Conservation (phyloP, 2,888 invertebrate genomes). For the Galerucella pusilla region DNA sequence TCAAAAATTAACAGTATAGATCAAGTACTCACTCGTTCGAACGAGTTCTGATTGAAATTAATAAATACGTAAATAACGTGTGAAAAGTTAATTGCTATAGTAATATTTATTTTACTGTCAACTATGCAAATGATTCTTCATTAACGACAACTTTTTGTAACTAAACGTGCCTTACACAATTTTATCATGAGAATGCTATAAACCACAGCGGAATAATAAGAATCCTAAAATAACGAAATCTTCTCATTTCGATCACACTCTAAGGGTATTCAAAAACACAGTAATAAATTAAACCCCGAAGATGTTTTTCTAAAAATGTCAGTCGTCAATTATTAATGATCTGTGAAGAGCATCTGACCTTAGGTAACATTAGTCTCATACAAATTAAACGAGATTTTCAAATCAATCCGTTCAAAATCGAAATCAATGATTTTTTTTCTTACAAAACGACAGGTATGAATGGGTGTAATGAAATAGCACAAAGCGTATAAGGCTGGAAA, state of each 20-base stretch:
- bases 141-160: too few relatives aligned
- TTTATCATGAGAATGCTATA: too few relatives aligned
- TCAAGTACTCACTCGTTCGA: too few relatives aligned
- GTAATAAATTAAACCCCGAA: conserved; percentile 47
- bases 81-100: too few relatives aligned
- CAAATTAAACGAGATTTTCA: conserved; percentile 30
- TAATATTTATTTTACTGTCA: too few relatives aligned
- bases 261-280: background rate
- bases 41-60: too few relatives aligned
- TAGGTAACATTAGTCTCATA: conserved; percentile 45
- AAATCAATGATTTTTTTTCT: conserved; percentile 13
- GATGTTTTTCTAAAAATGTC: conserved; percentile 44
- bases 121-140: too few relatives aligned
- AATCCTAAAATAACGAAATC: conserved; percentile 1
- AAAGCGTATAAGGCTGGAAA: background rate
- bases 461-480: conserved; percentile 1
- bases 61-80: too few relatives aligned
- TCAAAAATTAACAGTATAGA: background rate
- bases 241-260: background rate
- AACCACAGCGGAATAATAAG: too few relatives aligned
- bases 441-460: conserved; percentile 10
- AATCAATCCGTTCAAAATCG: conserved; percentile 23
- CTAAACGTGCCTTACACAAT: too few relatives aligned
- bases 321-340: conserved; percentile 54
- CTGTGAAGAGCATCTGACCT: conserved; percentile 48